phyloP scores from a whole-genome alignment of 35 echinoderm and acorn worm genomes.

The Diadema setosum region DNA sequence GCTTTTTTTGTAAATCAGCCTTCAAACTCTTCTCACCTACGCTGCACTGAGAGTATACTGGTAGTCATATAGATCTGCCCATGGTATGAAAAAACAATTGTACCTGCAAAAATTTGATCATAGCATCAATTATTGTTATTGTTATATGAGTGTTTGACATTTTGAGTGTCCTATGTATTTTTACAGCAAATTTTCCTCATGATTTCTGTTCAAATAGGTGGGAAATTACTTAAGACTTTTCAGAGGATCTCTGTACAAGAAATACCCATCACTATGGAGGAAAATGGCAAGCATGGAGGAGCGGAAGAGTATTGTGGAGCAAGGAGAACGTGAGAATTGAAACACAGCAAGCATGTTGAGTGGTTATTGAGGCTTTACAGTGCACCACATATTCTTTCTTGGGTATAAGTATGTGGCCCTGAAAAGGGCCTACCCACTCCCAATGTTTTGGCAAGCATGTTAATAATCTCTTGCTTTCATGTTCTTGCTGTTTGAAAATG shows the following conservation, averaged over 20 bases:
- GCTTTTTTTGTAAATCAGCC: no score
- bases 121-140: not conserved
- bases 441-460: no score
- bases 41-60: not conserved
- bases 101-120: not conserved
- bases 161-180: not conserved
- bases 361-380: no score
- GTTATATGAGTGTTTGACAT: not conserved
- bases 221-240: constrained; percentile 95
- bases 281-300: constrained; percentile 84
- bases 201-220: constrained; percentile 43
- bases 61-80: not conserved
- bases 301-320: constrained; percentile 70
- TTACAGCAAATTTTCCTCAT: not conserved
- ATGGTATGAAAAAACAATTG: not conserved
- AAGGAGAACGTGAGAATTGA: constrained; percentile 79
- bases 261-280: constrained; percentile 96
- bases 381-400: no score
- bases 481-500: no score
- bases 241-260: constrained; percentile 90
- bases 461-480: no score
- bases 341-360: no score
- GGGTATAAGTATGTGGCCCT: no score
- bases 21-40: not conserved
- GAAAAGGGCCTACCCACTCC: no score